A percentile compares a stretch with the other conserved stretches of the same genome.
Conservation (phyloP, 2,797 vertebrate genomes). For the Anableps anableps region DNA sequence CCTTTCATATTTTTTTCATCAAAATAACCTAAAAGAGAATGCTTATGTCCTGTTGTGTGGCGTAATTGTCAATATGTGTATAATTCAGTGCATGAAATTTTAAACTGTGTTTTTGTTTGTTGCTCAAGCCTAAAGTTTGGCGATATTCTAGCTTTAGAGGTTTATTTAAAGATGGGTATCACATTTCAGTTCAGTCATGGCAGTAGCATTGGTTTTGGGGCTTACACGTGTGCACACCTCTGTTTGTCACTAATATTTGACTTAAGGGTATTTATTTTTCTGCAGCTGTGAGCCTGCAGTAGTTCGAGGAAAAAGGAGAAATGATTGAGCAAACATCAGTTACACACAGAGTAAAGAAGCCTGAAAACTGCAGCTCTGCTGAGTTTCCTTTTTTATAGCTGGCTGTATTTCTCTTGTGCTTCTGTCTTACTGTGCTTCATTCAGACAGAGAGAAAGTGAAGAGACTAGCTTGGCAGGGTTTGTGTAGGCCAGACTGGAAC, state of each 20-base stretch:
- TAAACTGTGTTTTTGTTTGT: not conserved
- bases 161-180: constrained; percentile 18
- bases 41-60: not conserved
- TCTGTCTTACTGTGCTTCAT: constrained; percentile 7
- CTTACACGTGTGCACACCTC: constrained; percentile 5
- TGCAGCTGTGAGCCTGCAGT: not conserved
- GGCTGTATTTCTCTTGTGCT: constrained; percentile 11
- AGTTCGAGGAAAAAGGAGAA: not conserved
- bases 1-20: not conserved
- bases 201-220: not conserved
- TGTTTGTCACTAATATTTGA: not conserved
- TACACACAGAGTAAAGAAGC: constrained; percentile 1
- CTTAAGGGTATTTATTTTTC: constrained; percentile 21
- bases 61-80: not conserved
- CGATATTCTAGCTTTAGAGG: constrained; percentile 1
- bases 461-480: constrained; percentile 52
- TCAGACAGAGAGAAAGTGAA: constrained; percentile 18
- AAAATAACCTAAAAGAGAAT: not conserved
- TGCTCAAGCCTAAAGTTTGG: constrained; percentile 12
- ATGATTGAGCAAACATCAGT: not conserved
- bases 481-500: constrained; percentile 57
- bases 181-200: constrained; percentile 17
- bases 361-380: constrained; percentile 1
- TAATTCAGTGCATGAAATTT: constrained; percentile 13
- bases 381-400: not conserved